These are phyloP conservation scores for Pelusios castaneus DNA, from an alignment of 2,113 vertebrate species.

Conservation along the genomic window DNA sequence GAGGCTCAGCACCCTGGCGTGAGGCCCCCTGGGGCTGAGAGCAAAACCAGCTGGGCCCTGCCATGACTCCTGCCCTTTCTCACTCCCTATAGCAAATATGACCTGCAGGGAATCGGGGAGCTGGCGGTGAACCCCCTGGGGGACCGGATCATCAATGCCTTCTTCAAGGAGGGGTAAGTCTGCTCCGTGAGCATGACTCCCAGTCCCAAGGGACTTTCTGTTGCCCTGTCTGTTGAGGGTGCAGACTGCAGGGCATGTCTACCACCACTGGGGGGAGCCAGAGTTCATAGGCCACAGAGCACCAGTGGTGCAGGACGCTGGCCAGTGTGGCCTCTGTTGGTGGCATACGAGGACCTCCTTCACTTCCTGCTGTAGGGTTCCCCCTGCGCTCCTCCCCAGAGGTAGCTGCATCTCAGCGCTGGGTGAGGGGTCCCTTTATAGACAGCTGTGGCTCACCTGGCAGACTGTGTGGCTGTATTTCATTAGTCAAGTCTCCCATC, in stretches of 20 bases:
- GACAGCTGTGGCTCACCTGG: no score
- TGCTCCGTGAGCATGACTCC: background rate
- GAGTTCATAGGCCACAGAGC: background rate
- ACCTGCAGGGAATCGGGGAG: constrained; percentile 74
- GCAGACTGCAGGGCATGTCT: background rate
- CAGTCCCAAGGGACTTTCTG: background rate
- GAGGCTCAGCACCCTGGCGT: background rate
- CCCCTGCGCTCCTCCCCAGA: background rate
- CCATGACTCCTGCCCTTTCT: background rate
- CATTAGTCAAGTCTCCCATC: background rate
- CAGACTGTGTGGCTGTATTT: background rate
- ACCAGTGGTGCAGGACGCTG: background rate
- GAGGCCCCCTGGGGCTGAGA: no score
- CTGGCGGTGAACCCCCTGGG: constrained; percentile 82
- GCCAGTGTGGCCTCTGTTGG: no score
- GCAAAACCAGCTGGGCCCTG: no score
- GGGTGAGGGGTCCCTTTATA: no score
- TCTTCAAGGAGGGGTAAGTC: constrained; percentile 78
- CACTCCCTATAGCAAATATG: constrained; percentile 65
- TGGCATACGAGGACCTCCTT: no score
- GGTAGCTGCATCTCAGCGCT: background rate
- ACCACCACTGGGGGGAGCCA: background rate
- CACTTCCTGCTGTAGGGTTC: background rate
- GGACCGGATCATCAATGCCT: constrained; percentile 81
- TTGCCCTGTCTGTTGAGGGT: no score